Evolutionary conservation across 1,140 invertebrate genomes (phyloP), one percentile per base, ranked within the genome.

Genomic region (Lasioglossum baleicum): DNA sequence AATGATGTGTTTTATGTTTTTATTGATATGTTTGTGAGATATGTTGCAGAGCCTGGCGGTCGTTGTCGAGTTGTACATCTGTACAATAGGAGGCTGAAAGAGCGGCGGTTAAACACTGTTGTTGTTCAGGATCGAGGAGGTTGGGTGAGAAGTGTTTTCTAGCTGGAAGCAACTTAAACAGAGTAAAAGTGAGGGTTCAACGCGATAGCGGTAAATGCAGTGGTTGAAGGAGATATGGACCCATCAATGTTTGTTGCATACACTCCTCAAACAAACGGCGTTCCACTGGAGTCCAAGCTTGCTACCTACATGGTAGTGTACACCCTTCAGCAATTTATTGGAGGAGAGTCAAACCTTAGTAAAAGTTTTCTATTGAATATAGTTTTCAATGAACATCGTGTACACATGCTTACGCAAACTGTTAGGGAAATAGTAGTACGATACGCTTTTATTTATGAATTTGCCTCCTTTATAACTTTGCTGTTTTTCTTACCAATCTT

Each of bases 271-370:
- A 89, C 96, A 65, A 96, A 96, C 94, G 96, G 96, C 88, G 95
- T 97, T 88, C 96, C 96, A 64, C 95, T 96, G 91, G 96, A 97
- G 91, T 97, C 96, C 81, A 97, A 97, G 93, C 94, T 97, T 89
- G 96, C 96, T 75, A 96, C 96, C 84, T 97, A 97, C 92, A 97
- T 97, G 96, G 96, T 96, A 94, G 56, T 20, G 20, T 35, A 69
- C 53, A 31, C 42, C 75, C 44, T 35, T 79, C 31, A 61, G 51
- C 13, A n/a, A 64, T 79, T 73, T 77, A 64, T 67, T 75, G 48
- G 48, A 63, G 56, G 42, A 76, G 35, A 67, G 61, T 74, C 53
- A 48, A 53, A 11, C 42, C 56, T 22, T 42, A 56, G 48, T 69
- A 53, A 53, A 68, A 76, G 3, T 42, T 71, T 63, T 31, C 44